Evolutionary conservation across 2,888 invertebrate species (phyloP).

Genomic region (Nemotelus nigrinus): DNA sequence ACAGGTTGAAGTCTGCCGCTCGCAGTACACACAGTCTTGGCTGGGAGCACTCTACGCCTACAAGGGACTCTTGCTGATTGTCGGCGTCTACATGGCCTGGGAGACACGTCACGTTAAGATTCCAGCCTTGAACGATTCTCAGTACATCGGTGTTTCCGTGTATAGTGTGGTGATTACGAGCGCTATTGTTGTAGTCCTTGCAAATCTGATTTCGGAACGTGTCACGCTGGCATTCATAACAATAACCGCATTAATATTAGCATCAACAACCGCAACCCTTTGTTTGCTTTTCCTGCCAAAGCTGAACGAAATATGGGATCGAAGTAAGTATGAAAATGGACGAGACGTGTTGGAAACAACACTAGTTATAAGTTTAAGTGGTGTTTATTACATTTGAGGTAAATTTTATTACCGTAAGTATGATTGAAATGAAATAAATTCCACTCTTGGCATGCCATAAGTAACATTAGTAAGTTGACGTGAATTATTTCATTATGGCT

Average conservation of each 20-base stretch:
- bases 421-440: too few relatives aligned
- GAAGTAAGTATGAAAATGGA: conserved; percentile 65
- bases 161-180: conserved; percentile 91
- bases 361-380: too few relatives aligned
- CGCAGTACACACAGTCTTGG: conserved; percentile 89
- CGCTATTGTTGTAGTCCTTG: conserved; percentile 85
- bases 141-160: conserved; percentile 92
- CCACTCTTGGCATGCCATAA: too few relatives aligned
- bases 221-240: conserved; percentile 84
- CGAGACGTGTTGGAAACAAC: too few relatives aligned
- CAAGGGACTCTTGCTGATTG: conserved; percentile 86
- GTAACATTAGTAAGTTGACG: too few relatives aligned
- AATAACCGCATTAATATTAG: conserved; percentile 83
- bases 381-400: too few relatives aligned
- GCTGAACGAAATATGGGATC: conserved; percentile 76
- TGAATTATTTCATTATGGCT: too few relatives aligned
- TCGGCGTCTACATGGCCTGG: conserved; percentile 96
- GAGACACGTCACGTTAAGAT: conserved; percentile 93
- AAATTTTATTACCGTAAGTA: too few relatives aligned
- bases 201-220: conserved; percentile 86
- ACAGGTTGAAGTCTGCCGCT: conserved; percentile 89
- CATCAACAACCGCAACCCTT: conserved; percentile 86
- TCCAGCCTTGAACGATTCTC: conserved; percentile 90
- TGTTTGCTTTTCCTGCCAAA: conserved; percentile 89
- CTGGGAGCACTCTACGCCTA: conserved; percentile 89